phyloP scores from a whole-genome alignment of 1,140 invertebrate species.

The Camponotus pennsylvanicus region DNA sequence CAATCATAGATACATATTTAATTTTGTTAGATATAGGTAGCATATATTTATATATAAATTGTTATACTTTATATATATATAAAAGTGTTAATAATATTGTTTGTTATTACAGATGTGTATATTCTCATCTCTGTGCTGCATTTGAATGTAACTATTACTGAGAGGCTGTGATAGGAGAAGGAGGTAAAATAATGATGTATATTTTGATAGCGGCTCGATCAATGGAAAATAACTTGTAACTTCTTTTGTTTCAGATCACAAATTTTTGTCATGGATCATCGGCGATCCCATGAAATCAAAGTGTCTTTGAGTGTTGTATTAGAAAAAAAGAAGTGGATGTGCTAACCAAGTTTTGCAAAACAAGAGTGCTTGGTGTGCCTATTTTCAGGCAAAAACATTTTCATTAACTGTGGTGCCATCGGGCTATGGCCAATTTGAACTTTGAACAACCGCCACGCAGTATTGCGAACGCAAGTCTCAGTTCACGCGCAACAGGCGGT shows the following conservation, averaged over 20 bases:
- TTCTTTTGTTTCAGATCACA: slow-evolving; percentile 37
- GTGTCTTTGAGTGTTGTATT: slow-evolving; percentile 58
- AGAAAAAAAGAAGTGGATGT: slow-evolving; percentile 69
- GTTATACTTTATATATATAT: neutral
- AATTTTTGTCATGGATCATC: slow-evolving; percentile 71
- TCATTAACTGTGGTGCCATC: slow-evolving; percentile 74
- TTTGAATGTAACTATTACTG: slow-evolving; percentile 63
- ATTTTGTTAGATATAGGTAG: neutral
- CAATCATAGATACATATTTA: neutral
- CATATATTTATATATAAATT: neutral
- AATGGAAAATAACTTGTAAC: neutral
- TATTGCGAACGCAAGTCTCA: slow-evolving; percentile 90
- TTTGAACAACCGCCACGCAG: slow-evolving; percentile 93
- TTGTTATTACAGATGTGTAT: slow-evolving; percentile 57
- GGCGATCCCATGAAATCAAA: slow-evolving; percentile 56
- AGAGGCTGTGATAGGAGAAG: slow-evolving; percentile 34
- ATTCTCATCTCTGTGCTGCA: slow-evolving; percentile 28
- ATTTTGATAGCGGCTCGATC: neutral
- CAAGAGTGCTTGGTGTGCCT: slow-evolving; percentile 71
- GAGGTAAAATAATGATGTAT: slow-evolving; percentile 47
- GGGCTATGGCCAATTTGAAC: slow-evolving; percentile 94
- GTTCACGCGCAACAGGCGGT: slow-evolving; percentile 87
- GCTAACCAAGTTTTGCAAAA: slow-evolving; percentile 53
- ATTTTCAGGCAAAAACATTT: slow-evolving; percentile 70
- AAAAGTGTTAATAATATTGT: slow-evolving; percentile 13